Conservation (phyloP, 2,113 vertebrate species). For the Rhinoptilus africanus region DNA sequence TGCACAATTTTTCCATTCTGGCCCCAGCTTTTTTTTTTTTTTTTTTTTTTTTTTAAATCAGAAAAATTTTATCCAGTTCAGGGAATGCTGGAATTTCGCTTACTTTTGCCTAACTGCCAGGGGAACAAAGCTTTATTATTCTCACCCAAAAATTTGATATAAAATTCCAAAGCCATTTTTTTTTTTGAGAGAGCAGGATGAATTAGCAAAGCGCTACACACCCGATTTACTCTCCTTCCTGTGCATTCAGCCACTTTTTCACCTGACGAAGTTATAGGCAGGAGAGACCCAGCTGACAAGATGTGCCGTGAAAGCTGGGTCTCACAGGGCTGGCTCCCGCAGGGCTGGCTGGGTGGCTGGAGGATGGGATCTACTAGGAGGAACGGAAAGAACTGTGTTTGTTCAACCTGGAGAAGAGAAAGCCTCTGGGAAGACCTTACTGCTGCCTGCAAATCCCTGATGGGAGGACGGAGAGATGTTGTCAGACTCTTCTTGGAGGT, state of each 20-base stretch:
- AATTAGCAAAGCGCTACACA: not conserved
- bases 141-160: not conserved
- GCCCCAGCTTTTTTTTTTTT: not conserved
- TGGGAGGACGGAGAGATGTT: not conserved
- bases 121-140: not conserved
- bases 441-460: not conserved
- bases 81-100: not conserved
- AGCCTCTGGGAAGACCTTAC: not conserved
- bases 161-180: not conserved
- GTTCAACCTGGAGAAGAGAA: not conserved
- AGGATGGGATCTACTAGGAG: not conserved
- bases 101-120: not conserved
- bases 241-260: not conserved
- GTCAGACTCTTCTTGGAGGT: not conserved
- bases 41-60: not conserved
- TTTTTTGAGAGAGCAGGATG: not conserved
- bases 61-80: not conserved
- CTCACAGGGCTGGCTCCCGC: not conserved
- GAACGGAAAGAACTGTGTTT: rapidly evolving
- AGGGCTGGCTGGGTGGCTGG: not conserved
- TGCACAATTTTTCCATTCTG: not conserved
- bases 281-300: not conserved
- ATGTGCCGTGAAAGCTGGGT: rapidly evolving
- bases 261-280: not conserved
- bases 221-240: not conserved